Evolutionary conservation across 2,888 invertebrate genomes (phyloP), one percentile per base, ranked within the genome.

Genomic region (Pyrrhia umbra): DNA sequence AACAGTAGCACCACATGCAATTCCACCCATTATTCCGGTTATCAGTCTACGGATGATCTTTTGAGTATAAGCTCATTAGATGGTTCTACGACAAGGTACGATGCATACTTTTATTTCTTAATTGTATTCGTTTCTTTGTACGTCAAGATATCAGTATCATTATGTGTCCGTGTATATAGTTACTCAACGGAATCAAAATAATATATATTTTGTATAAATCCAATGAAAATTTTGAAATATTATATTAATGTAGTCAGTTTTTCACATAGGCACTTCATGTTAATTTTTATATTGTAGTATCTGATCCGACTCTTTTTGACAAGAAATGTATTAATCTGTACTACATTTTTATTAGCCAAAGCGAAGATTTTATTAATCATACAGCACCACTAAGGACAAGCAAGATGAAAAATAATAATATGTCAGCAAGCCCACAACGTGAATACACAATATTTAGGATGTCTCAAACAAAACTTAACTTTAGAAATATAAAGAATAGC

Each of bases 1-100:
- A 30, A 50, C 15, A 84, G 82, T 46, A 80, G 69, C 30, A 68
- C 76, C 15, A 70, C 73, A 18, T 74, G 79, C 6, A 63, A 63
- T 15, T 75, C 79, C 9, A 81, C 81, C 20, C 77, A 73, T 57
- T 82, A 80, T 51, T 40, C 80, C 2, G 60, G 57, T 42, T 74
- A 64, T 27, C 69, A 73, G 20, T 59, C 66, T 34, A 70, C 70
- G 21, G 65, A 49, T 3, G 52, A 46, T n/a, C 15, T 42, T 23
- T 18, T 37, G 6, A 49, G 43, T 46, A 21, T n/a, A 42, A 68
- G 56, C 49, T 55, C 50, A 39, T 13, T 54, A 21, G 71, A 63
- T 0, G 40, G 16, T 42, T 16, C 34, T 18, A 54, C 18, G 18
- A 45, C 54, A 23, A 82, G 78, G 83, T 81, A 68, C 62, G 2